Evolutionary conservation across 2,888 invertebrate species (phyloP).

Genomic region (Xestia sexstrigata): DNA sequence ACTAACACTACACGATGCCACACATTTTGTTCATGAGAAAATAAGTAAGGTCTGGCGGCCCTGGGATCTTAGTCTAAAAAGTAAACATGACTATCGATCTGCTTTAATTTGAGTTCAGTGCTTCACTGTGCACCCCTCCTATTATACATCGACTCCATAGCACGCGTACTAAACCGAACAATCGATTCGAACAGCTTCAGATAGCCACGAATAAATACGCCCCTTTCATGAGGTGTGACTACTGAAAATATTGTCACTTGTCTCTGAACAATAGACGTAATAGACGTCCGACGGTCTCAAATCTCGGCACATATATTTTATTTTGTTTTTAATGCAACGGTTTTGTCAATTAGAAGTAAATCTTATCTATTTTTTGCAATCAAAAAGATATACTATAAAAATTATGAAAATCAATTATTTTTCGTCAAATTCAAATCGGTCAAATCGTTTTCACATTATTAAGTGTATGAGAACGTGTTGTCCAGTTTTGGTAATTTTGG

Average conservation of each 20-base stretch:
- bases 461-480: slow-evolving; percentile 36
- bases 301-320: not conserved
- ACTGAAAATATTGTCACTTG: not conserved
- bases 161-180: not conserved
- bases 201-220: not conserved
- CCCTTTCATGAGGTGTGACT: not conserved
- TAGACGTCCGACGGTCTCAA: not conserved
- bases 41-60: too few species aligned
- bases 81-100: slow-evolving; percentile 6
- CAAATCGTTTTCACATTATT: not conserved
- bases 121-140: not conserved
- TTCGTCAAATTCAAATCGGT: not conserved
- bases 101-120: not conserved
- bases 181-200: slow-evolving; percentile 23
- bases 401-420: too few species aligned
- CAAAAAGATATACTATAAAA: not conserved
- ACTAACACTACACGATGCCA: too few species aligned
- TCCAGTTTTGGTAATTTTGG: slow-evolving; percentile 16
- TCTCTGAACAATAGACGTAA: too few species aligned
- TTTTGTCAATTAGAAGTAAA: slow-evolving; percentile 1
- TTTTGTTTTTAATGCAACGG: not conserved
- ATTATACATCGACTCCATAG: not conserved
- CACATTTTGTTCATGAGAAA: too few species aligned
- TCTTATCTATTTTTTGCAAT: not conserved
- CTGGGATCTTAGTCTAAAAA: too few species aligned